phyloP scores from a whole-genome alignment of 1,140 invertebrate genomes.

The Aphis gossypii region DNA sequence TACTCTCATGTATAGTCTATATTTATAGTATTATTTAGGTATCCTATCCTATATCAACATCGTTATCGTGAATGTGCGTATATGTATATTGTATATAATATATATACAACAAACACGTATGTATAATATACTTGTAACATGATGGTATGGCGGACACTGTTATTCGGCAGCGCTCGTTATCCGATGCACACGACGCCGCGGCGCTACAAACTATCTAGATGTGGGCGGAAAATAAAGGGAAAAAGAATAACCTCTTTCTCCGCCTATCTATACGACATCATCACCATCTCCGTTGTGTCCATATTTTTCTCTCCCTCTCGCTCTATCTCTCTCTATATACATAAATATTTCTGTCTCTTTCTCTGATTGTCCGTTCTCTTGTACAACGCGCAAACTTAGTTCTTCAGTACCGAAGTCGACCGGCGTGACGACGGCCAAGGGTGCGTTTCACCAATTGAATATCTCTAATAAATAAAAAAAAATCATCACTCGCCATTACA shows the following conservation, averaged over 20 bases:
- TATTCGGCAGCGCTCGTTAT: not conserved
- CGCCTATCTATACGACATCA: not conserved
- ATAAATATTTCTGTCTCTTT: not conserved
- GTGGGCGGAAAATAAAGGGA: slow-evolving; percentile 10
- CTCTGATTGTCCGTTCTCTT: not conserved
- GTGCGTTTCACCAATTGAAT: not conserved
- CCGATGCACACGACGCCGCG: not conserved
- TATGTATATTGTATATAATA: too few species aligned
- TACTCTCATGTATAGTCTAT: not conserved
- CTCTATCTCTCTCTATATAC: not conserved
- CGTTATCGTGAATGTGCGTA: not conserved
- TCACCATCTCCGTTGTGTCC: not conserved
- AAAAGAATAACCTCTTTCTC: not conserved
- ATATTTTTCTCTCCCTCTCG: not conserved
- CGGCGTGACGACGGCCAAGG: slow-evolving; percentile 18
- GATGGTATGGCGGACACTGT: not conserved
- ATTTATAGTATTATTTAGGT: not conserved
- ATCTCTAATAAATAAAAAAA: not conserved
- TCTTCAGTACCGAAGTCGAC: slow-evolving; percentile 16
- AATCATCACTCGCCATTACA: not conserved
- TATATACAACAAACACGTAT: not conserved
- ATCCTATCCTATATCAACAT: not conserved
- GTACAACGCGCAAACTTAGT: not conserved
- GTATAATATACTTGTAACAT: not conserved
- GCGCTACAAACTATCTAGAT: not conserved